Evolutionary conservation across 2,888 invertebrate species (phyloP).

Genomic region (Nymphalis c-album): DNA sequence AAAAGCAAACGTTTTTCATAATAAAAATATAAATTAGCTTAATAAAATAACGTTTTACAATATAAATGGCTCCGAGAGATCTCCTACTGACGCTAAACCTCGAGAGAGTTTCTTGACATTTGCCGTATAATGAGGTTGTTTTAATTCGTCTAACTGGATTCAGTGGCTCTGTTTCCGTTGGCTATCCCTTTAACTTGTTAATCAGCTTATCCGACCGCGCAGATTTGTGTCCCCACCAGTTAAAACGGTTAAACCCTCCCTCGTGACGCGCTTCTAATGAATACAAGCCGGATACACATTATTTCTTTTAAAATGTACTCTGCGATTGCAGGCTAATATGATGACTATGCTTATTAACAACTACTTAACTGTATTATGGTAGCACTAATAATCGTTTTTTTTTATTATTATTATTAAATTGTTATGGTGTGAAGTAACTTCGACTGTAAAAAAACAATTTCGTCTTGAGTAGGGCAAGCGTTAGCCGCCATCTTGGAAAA

Average conservation of each 20-base stretch:
- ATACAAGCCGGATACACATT: slow-evolving; percentile 36
- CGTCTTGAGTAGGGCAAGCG: too few relatives aligned
- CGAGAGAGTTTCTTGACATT: slow-evolving; percentile 16
- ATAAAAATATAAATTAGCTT: too few relatives aligned
- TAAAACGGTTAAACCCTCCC: slow-evolving; percentile 46
- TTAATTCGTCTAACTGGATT: slow-evolving; percentile 37
- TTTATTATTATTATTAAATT: neutral
- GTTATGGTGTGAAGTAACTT: too few relatives aligned
- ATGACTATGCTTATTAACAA: neutral
- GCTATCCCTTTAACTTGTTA: slow-evolving; percentile 52
- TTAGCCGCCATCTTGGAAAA: too few relatives aligned
- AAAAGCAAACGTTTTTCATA: too few relatives aligned
- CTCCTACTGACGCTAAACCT: slow-evolving; percentile 1
- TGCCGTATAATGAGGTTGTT: slow-evolving; percentile 32
- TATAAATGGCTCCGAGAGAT: neutral
- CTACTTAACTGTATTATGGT: too few relatives aligned
- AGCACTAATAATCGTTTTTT: neutral
- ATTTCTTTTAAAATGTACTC: slow-evolving; percentile 1
- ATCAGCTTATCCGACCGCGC: slow-evolving; percentile 65
- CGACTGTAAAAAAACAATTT: too few relatives aligned
- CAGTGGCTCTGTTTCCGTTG: slow-evolving; percentile 28
- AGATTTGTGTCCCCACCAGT: slow-evolving; percentile 39
- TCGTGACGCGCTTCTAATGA: slow-evolving; percentile 51
- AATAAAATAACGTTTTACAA: too few relatives aligned
- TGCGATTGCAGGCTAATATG: neutral